Conservation (phyloP, 2,113 vertebrate species). For the Mionectes macconnelli region DNA sequence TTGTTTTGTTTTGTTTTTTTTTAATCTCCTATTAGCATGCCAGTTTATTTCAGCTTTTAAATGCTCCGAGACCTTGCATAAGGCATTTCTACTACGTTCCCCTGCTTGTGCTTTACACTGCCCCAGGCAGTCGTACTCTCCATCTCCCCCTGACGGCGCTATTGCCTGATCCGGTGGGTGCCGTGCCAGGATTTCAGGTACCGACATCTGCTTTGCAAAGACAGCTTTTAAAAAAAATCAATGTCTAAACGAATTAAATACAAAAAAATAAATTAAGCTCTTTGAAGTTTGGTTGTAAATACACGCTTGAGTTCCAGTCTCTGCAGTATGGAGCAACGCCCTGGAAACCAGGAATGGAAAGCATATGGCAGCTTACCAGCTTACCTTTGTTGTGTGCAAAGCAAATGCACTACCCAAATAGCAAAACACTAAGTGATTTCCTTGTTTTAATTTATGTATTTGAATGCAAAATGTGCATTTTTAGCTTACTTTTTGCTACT, state of each 20-base stretch:
- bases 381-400: neutral
- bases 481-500: neutral
- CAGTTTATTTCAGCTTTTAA: neutral
- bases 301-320: neutral
- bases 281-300: neutral
- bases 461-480: neutral
- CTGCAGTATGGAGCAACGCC: neutral
- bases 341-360: neutral
- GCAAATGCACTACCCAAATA: neutral
- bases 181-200: neutral
- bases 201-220: neutral
- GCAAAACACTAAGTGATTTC: neutral
- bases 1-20: neutral
- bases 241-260: neutral
- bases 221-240: neutral
- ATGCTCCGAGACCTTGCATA: neutral
- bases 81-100: neutral
- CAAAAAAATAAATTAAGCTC: neutral
- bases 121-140: neutral
- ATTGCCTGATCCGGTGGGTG: neutral
- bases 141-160: slow-evolving; percentile 49
- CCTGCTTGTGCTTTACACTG: rapidly evolving
- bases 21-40: neutral
- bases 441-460: neutral
- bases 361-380: rapidly evolving